Evolutionary conservation across 2,888 invertebrate genomes (phyloP), one percentile per base, ranked within the genome.

Genomic region (Ryuthela nishihirai): DNA sequence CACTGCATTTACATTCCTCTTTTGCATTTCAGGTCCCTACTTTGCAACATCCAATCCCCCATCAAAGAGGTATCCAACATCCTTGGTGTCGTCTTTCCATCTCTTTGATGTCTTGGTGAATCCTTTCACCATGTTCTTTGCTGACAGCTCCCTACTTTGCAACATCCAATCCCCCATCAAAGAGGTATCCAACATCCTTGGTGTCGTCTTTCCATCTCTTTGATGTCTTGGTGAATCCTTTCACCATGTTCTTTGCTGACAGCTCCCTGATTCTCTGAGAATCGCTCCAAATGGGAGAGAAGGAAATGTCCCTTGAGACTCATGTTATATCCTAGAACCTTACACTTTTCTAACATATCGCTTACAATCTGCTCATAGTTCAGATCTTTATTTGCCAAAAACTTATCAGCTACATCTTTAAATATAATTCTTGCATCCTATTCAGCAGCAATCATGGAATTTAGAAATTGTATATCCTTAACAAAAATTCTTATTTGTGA

Each of bases 171-270:
- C n/a, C n/a, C n/a, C n/a, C n/a, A n/a, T n/a, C n/a, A n/a, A n/a
- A n/a, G n/a, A n/a, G n/a, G n/a, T n/a, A n/a, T 65, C 68, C 69
- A 70, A 47, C 55, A 60, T 24, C 70, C 70, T 63, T 73, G 71
- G 56, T 72, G 71, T 7, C 69, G 63, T 24, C 64, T 60, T 63
- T 73, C 72, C 64, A 71, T 71, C 15, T 56, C 61, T 29, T 62
- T 67, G 29, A 72, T 69, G 46, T 73, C 72, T 54, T 72, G 72
- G 61, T 73, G 72, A 52, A 73, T 74, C 17, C 72, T 56, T 65
- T 73, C 72, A 20, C 70, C 70, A 35, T 73, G 72, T 55, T 73
- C 71, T 46, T 72, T 72, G 54, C 71, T 71, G 26, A 69, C 65
- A 52, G 62, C 68, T 40, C 70, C 71, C 35, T 70, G 63, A 66